A percentile compares a stretch with the other conserved stretches of the same genome.
Conservation (phyloP, 2,797 vertebrate species). For the Danio jaintianensis region DNA sequence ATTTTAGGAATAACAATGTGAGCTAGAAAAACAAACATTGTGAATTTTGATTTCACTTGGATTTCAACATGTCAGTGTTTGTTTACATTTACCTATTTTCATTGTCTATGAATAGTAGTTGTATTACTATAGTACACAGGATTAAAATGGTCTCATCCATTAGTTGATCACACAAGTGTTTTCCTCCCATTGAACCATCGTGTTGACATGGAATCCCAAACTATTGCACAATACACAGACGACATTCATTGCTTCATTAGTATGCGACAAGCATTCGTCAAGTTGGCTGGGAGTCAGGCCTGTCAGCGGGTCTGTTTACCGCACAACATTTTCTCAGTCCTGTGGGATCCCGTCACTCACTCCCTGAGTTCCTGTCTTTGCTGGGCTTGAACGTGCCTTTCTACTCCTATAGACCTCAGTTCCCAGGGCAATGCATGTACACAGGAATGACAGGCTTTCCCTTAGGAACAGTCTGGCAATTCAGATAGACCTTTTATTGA, state of each 20-base stretch:
- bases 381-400: neutral
- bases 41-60: too few relatives aligned
- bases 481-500: conserved; percentile 2
- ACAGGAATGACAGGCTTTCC: conserved; percentile 19
- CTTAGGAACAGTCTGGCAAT: conserved; percentile 3
- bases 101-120: neutral
- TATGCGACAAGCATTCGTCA: neutral
- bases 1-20: too few relatives aligned
- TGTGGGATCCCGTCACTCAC: conserved; percentile 12
- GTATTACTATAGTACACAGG: neutral
- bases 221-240: neutral
- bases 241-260: conserved; percentile 8
- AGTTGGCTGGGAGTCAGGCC: neutral
- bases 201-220: neutral
- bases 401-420: neutral
- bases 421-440: conserved; percentile 9
- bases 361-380: conserved; percentile 5
- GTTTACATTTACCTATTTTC: neutral
- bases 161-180: neutral
- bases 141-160: neutral
- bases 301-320: conserved; percentile 34
- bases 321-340: conserved; percentile 30
- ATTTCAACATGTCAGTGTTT: too few relatives aligned
- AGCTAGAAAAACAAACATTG: too few relatives aligned
- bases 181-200: neutral